Conservation (phyloP, 2,888 invertebrate species). For the Pterobdella sp. region DNA sequence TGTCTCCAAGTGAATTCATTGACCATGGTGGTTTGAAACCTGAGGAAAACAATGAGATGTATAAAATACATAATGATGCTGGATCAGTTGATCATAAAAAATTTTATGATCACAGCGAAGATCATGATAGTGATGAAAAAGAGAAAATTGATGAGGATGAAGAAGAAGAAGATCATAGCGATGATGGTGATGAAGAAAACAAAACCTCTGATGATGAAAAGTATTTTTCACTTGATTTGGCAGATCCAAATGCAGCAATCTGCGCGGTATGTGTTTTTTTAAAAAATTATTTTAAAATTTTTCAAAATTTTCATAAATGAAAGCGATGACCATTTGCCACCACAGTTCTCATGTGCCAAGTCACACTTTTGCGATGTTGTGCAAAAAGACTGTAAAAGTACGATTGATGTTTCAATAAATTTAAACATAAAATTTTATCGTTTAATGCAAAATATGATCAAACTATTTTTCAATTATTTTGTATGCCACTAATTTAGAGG, state of each 20-base stretch:
- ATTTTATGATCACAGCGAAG: not conserved
- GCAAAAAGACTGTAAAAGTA: constrained; percentile 9
- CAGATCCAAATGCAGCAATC: not conserved
- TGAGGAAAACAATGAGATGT: not conserved
- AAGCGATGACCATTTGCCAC: not conserved
- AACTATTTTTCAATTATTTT: too few species aligned
- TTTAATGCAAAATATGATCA: too few species aligned
- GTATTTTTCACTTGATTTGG: not conserved
- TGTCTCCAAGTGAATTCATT: not conserved
- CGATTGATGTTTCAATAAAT: too few species aligned
- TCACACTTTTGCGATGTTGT: not conserved
- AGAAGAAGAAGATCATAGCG: not conserved
- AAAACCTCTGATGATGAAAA: too few species aligned
- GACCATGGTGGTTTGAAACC: not conserved
- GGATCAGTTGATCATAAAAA: not conserved
- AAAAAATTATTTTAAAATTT: not conserved
- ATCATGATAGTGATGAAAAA: constrained; percentile 6
- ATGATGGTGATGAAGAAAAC: constrained; percentile 9
- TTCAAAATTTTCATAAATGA: not conserved
- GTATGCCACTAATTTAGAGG: too few species aligned
- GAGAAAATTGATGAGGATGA: not conserved
- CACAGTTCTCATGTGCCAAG: not conserved
- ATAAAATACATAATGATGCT: not conserved
- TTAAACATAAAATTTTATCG: too few species aligned
- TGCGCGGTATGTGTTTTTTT: not conserved